Evolutionary conservation across 2,113 vertebrate species (phyloP), one percentile per base, ranked within the genome.

Genomic region (Passer domesticus): DNA sequence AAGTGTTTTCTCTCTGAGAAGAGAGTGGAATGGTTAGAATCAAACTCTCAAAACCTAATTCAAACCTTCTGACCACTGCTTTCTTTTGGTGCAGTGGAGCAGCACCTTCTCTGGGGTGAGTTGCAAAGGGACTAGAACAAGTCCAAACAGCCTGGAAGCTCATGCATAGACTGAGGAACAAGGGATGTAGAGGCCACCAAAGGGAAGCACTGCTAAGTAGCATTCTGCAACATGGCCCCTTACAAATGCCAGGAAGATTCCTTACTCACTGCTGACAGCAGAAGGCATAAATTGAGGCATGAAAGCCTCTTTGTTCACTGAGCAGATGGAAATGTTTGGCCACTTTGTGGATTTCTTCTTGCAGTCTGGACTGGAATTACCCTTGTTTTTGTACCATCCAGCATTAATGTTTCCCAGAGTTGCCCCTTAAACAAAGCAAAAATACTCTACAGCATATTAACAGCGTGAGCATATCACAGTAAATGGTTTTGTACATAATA

Each of bases 261-360:
- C 64, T 78, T 56, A 19, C 63, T 59, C 33, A 18, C 60, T 49
- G 39, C 50, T 83, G 58, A 27, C 35, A 70, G 66, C 86, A 95
- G 92, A 91, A 94, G 58, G 73, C 81, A 46, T 63, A 69, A 89
- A 77, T 33, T n/a, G 75, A 76, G 60, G 64, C 73, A 43, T n/a
- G 46, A 52, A 87, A 68, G 56, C 66, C 64, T 89, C 70, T 84
- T 64, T 87, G 66, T 69, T 94, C 47, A 41, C 35, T 66, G 86
- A 96, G 62, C 96, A 97, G 96, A 97, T 97, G 96, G 95, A 96
- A 91, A 75, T 86, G 39, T 96, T 95, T 96, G 96, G 75, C 91
- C 47, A 77, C 67, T 92, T 33, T 33, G 43, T 93, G 35, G 33
- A 60, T 93, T 95, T 91, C 84, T 94, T 94, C 66, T 87, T 87